Evolutionary conservation across 1,140 invertebrate species (phyloP).

Genomic region (Aricia agestis): DNA sequence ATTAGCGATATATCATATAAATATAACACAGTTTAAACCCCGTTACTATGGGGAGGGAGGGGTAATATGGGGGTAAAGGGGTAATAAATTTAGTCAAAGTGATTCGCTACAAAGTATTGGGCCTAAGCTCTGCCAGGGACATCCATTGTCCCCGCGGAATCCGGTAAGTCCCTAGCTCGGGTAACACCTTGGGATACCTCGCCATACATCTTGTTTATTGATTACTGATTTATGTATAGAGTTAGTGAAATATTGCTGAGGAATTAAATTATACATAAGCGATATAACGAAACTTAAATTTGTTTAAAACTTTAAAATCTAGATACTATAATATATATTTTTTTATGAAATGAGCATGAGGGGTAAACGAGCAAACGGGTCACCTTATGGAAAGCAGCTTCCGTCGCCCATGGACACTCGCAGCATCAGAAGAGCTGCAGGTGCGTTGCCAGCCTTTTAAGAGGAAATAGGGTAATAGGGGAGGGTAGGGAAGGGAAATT

Average conservation of each 20-base stretch:
- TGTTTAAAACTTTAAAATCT: too few relatives aligned
- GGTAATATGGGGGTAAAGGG: slow-evolving; percentile 33
- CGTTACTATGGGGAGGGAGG: slow-evolving; percentile 45
- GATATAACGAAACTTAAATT: too few relatives aligned
- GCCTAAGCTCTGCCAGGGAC: slow-evolving; percentile 64
- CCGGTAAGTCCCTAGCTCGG: slow-evolving; percentile 73
- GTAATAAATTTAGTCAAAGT: slow-evolving; percentile 70
- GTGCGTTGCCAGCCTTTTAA: too few relatives aligned
- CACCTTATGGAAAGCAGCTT: too few relatives aligned
- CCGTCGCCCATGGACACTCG: too few relatives aligned
- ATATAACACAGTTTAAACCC: slow-evolving; percentile 69
- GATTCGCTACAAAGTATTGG: slow-evolving; percentile 72
- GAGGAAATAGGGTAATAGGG: too few relatives aligned
- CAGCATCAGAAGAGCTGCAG: too few relatives aligned
- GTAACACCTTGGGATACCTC: slow-evolving; percentile 62
- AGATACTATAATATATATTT: too few relatives aligned
- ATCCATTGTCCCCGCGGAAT: slow-evolving; percentile 69
- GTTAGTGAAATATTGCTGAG: neutral
- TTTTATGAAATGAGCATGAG: too few relatives aligned
- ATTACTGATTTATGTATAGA: slow-evolving; percentile 30
- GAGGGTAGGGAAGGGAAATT: too few relatives aligned
- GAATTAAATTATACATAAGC: too few relatives aligned
- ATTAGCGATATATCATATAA: slow-evolving; percentile 72
- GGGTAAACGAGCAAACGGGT: too few relatives aligned
- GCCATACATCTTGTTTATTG: slow-evolving; percentile 44